Evolutionary conservation across 2,888 invertebrate genomes (phyloP).

Genomic region (Frankliniella fusca): DNA sequence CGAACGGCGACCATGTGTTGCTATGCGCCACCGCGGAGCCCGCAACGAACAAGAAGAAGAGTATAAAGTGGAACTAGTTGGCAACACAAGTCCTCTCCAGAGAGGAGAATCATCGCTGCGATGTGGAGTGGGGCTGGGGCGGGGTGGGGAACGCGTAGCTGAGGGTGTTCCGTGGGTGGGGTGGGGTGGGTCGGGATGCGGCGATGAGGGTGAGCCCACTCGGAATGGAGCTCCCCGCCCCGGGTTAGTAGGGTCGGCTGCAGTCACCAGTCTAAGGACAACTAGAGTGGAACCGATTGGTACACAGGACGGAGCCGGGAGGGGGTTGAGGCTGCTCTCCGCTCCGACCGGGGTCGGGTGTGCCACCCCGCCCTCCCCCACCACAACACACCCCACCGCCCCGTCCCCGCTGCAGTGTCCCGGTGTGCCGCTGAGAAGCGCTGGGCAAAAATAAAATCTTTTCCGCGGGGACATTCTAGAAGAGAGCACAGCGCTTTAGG

Average conservation of each 20-base stretch:
- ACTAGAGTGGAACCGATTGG: slow-evolving; percentile 22
- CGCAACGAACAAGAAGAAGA: not conserved
- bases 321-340: not conserved
- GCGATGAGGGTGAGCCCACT: not conserved
- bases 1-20: not conserved
- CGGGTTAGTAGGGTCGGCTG: not conserved
- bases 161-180: not conserved
- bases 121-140: not conserved
- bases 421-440: not conserved
- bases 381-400: too few relatives aligned
- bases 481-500: too few relatives aligned
- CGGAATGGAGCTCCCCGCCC: not conserved
- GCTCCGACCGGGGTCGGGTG: not conserved
- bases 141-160: not conserved
- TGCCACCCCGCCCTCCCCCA: not conserved
- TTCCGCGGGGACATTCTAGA: too few relatives aligned
- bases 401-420: not conserved
- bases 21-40: not conserved
- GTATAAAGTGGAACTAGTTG: not conserved
- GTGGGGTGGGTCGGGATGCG: not conserved
- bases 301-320: not conserved
- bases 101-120: not conserved
- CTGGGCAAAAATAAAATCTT: not conserved
- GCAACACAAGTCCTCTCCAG: not conserved
- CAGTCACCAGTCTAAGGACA: slow-evolving; percentile 26